Percentiles rank a stretch among this genome's conserved stretches.
Evolutionary conservation across 2,113 vertebrate genomes (phyloP).

Genomic region (Nesoenas mayeri): DNA sequence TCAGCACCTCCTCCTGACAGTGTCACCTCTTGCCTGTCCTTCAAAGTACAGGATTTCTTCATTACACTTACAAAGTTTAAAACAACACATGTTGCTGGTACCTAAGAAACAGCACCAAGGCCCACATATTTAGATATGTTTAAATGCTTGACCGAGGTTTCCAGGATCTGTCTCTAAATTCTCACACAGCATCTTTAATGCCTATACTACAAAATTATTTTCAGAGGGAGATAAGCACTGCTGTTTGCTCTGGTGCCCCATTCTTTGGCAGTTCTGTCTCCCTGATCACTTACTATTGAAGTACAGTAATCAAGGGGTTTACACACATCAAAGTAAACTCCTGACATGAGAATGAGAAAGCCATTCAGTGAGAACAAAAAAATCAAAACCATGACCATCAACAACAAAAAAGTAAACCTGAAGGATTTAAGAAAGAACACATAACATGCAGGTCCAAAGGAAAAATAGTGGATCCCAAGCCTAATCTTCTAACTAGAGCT

Average conservation of each 20-base stretch:
- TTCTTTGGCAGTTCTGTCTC: neutral
- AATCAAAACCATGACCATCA: no score
- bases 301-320: neutral
- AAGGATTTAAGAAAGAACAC: neutral
- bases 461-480: neutral
- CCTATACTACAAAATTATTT: neutral
- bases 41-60: neutral
- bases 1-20: neutral
- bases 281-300: neutral
- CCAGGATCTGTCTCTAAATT: neutral
- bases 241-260: neutral
- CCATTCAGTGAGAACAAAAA: neutral
- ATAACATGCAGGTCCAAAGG: neutral
- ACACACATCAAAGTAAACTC: neutral
- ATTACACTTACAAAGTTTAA: neutral
- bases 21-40: neutral
- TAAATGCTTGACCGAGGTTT: neutral
- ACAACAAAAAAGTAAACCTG: neutral
- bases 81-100: neutral
- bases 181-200: neutral
- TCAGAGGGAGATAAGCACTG: neutral
- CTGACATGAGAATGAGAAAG: neutral
- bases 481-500: neutral
- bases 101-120: neutral
- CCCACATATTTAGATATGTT: neutral